These are phyloP conservation scores for Cyprinus carpio DNA, from an alignment of 2,113 vertebrate genomes.

Conservation along the genomic window DNA sequence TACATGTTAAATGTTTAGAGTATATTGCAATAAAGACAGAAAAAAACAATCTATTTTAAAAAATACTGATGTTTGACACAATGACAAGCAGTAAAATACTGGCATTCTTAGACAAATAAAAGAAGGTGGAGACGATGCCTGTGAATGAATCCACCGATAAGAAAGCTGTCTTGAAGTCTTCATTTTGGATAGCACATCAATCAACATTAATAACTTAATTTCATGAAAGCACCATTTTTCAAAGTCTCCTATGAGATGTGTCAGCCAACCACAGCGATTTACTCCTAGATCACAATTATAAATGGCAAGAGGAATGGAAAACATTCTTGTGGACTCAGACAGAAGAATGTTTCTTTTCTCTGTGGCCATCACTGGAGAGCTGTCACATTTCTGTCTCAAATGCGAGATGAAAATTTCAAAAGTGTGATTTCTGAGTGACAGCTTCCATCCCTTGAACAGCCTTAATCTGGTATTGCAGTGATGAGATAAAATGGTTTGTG, in stretches of 20 bases:
- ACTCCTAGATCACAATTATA: not conserved
- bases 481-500: not conserved
- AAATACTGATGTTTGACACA: not conserved
- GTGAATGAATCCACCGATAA: not conserved
- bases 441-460: not conserved
- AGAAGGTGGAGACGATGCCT: not conserved
- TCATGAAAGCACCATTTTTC: not conserved
- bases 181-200: not conserved
- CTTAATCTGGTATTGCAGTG: not conserved
- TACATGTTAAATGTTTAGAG: not conserved
- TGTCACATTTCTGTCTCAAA: not conserved
- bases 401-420: not conserved
- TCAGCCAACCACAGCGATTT: not conserved
- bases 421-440: conserved; percentile 1
- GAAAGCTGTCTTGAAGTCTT: not conserved
- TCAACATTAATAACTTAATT: not conserved
- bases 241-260: not conserved
- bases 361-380: not conserved
- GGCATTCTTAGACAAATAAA: not conserved
- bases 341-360: not conserved
- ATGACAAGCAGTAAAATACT: not conserved
- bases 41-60: not conserved
- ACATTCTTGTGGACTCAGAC: not conserved
- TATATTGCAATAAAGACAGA: not conserved
- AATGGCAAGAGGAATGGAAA: not conserved